These are phyloP conservation scores for Ageneiosus marmoratus DNA, from an alignment of 2,113 vertebrate genomes.

Conservation along the genomic window DNA sequence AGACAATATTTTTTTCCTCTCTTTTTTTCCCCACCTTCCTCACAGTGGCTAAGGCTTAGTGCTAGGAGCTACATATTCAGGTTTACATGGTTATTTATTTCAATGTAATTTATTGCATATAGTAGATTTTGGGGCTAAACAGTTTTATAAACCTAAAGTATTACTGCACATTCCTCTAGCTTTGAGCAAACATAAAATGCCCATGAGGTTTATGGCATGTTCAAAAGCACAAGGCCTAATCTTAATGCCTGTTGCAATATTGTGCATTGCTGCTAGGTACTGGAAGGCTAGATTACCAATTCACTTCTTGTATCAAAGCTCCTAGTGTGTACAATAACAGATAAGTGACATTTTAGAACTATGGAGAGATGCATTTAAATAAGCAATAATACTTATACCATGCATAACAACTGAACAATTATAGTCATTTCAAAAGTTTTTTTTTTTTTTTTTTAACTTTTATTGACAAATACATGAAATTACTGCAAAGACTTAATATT, in stretches of 20 bases:
- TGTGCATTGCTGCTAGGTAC: conserved; percentile 1
- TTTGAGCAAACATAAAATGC: conserved; percentile 13
- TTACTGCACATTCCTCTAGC: conserved; percentile 5
- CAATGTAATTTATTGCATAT: conserved; percentile 33
- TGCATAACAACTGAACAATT: no score
- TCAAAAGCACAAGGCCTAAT: conserved; percentile 29
- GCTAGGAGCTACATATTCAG: conserved; percentile 18
- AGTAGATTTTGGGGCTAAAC: background rate
- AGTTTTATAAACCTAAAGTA: conserved; percentile 27
- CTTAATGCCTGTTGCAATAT: conserved; percentile 35
- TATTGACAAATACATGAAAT: no score
- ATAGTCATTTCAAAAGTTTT: no score
- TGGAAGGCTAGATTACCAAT: conserved; percentile 32
- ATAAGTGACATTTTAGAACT: background rate
- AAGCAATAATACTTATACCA: background rate
- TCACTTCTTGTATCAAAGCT: conserved; percentile 20
- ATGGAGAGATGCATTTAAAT: conserved; percentile 19
- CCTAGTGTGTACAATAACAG: background rate
- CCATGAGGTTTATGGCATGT: conserved; percentile 18
- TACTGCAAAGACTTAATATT: no score
- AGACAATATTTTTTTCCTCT: conserved; percentile 4
- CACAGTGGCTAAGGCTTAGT: conserved; percentile 27
- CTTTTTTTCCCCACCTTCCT: background rate
- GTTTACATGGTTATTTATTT: conserved; percentile 43
- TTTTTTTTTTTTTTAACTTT: no score